These are phyloP conservation scores for Stigmatopora argus DNA, from an alignment of 2,113 vertebrate species.

Conservation along the genomic window DNA sequence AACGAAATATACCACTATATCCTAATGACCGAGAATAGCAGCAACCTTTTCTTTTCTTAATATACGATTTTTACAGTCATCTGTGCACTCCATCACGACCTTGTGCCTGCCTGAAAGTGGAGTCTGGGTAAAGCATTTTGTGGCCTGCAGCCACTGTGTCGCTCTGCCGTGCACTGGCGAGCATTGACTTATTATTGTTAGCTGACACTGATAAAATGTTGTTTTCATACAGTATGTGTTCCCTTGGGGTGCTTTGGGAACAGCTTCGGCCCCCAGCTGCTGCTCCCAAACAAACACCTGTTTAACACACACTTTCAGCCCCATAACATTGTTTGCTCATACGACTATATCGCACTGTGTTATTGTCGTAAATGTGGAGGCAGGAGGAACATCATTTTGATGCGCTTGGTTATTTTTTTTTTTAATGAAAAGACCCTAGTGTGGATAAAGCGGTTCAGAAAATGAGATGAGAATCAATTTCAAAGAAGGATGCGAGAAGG, in stretches of 20 bases:
- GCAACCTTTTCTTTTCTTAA: not conserved
- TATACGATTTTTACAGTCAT: not conserved
- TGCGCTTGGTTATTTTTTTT: no score
- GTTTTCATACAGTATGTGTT: constrained; percentile 2
- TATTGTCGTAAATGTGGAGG: not conserved
- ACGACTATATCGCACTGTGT: not conserved
- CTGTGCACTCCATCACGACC: not conserved
- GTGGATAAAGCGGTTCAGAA: no score
- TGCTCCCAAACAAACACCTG: constrained; percentile 1
- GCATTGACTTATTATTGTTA: not conserved
- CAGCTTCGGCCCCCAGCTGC: not conserved
- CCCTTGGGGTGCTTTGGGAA: not conserved
- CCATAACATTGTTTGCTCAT: not conserved
- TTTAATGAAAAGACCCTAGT: no score
- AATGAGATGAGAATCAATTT: no score
- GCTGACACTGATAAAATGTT: constrained; percentile 12
- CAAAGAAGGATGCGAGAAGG: no score
- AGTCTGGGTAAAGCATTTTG: not conserved
- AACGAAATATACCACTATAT: not conserved
- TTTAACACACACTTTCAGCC: not conserved
- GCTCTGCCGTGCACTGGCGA: not conserved
- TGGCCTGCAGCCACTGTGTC: constrained; percentile 1
- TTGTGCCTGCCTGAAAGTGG: not conserved
- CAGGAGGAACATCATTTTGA: no score
- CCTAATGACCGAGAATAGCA: not conserved